Evolutionary conservation across 1,140 invertebrate genomes (phyloP).

Genomic region (Drosophila sp.): DNA sequence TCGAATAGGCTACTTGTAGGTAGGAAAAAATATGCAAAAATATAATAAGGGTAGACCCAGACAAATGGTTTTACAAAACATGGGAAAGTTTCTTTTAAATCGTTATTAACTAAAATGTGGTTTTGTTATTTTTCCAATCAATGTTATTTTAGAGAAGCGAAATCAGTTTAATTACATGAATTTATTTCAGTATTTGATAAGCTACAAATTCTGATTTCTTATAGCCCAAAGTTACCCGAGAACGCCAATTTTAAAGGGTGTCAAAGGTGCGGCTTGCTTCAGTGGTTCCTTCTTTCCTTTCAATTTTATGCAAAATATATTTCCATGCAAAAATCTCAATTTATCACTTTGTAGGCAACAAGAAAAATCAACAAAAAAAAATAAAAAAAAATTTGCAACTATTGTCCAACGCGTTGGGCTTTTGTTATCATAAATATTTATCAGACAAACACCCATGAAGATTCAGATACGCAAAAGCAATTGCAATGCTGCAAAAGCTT

Average conservation of each 20-base stretch:
- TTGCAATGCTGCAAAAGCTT: conserved; percentile 21
- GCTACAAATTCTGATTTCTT: no score
- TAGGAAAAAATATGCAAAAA: no score
- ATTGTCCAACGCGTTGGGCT: conserved; percentile 4
- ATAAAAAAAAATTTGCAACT: conserved; percentile 5
- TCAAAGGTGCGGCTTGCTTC: not conserved
- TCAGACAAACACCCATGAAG: conserved; percentile 3
- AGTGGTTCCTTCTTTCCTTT: not conserved
- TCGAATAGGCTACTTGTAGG: no score
- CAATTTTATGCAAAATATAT: conserved; percentile 6
- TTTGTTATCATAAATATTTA: conserved; percentile 52
- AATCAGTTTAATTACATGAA: no score
- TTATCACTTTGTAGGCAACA: conserved; percentile 4
- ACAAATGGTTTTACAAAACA: no score
- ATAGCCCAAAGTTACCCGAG: no score
- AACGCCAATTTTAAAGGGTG: not conserved
- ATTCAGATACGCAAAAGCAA: conserved; percentile 28
- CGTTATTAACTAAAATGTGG: no score
- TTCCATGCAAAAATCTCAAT: conserved; percentile 1
- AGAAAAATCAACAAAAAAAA: conserved; percentile 1
- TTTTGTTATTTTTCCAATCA: no score
- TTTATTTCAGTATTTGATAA: no score
- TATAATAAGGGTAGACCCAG: no score
- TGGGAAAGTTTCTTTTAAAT: no score
- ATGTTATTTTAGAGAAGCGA: no score